phyloP scores from a whole-genome alignment of 2,888 invertebrate species.

The Scaptomyza parva region DNA sequence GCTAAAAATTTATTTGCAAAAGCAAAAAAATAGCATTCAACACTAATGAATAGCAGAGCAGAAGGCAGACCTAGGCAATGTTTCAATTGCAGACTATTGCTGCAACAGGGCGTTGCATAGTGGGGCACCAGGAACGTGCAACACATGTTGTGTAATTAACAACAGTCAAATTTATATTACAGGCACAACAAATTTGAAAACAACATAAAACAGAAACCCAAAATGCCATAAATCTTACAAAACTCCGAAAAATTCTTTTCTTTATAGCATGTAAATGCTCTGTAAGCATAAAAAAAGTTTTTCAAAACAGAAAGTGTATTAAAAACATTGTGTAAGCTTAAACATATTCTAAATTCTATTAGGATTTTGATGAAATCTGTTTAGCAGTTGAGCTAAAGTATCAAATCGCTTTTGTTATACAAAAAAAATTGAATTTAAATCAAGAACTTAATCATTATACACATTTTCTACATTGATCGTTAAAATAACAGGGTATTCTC shows the following conservation, averaged over 20 bases:
- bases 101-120: conserved; percentile 36
- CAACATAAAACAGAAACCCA: conserved; percentile 70
- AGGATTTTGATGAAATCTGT: too few species aligned
- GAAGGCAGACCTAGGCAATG: conserved; percentile 17
- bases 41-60: conserved; percentile 47
- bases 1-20: conserved; percentile 10
- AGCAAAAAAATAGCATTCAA: neutral
- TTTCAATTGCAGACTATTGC: conserved; percentile 14
- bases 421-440: neutral
- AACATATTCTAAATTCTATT: too few species aligned
- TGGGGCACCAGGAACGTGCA: conserved; percentile 37
- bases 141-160: conserved; percentile 73
- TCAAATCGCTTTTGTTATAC: too few species aligned
- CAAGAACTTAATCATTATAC: neutral
- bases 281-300: neutral
- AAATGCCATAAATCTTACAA: conserved; percentile 43
- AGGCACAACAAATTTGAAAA: conserved; percentile 29
- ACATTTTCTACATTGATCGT: too few species aligned
- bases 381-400: neutral
- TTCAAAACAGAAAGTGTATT: neutral
- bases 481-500: neutral
- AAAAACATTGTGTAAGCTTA: neutral
- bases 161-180: conserved; percentile 45
- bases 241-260: conserved; percentile 28
- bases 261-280: neutral